Percentiles rank a stretch among this genome's conserved stretches.
phyloP scores from a whole-genome alignment of 2,113 vertebrate species.

The Meleagris gallopavo region DNA sequence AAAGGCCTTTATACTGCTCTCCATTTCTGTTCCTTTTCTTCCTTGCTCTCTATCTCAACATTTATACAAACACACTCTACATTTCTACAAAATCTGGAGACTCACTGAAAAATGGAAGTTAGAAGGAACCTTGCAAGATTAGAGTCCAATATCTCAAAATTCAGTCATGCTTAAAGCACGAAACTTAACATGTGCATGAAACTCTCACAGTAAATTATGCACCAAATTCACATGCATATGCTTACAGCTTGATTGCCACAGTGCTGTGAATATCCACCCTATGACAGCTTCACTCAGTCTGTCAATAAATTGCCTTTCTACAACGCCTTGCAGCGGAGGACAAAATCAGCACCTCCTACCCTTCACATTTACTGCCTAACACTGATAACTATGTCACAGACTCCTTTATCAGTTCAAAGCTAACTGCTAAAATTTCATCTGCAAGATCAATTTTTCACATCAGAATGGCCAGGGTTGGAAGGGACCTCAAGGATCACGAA shows the following conservation, averaged over 20 bases:
- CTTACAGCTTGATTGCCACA: not conserved
- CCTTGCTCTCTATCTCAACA: not conserved
- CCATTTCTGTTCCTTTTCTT: not conserved
- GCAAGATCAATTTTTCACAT: not conserved
- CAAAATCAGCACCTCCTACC: not conserved
- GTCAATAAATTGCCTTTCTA: not conserved
- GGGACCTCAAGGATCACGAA: no score
- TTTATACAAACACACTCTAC: not conserved
- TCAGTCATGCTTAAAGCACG: no score
- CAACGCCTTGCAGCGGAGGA: not conserved
- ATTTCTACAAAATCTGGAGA: not conserved
- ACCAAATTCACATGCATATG: not conserved
- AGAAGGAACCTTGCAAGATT: not conserved
- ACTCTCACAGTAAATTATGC: not conserved
- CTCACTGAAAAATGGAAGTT: not conserved
- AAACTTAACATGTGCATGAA: not conserved
- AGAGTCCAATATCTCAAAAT: not conserved
- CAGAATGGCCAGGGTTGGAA: no score
- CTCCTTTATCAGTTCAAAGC: not conserved
- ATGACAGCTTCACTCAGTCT: not conserved
- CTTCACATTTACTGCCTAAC: not conserved
- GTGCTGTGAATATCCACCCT: rapidly evolving
- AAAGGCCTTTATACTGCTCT: not conserved
- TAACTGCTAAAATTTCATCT: not conserved
- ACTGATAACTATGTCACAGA: not conserved